These are phyloP conservation scores for Pristionchus exspectatus DNA, from an alignment of 2,888 invertebrate species.

Conservation along the genomic window DNA sequence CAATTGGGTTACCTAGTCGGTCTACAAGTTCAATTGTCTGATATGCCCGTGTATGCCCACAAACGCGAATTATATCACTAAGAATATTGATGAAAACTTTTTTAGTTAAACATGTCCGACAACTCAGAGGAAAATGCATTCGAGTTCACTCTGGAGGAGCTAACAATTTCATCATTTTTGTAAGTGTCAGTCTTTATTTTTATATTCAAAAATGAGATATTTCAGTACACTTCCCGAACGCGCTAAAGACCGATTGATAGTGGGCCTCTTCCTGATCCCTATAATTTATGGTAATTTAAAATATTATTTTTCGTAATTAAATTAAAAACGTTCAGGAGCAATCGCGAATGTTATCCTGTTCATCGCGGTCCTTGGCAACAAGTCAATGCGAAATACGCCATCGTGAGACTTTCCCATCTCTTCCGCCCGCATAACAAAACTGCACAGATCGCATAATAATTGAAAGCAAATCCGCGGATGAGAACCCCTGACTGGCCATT, in stretches of 20 bases:
- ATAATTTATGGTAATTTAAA: constrained; percentile 15
- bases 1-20: no score
- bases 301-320: no score
- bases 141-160: constrained; percentile 7
- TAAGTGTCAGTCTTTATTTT: background rate
- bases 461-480: background rate
- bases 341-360: constrained; percentile 22
- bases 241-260: background rate
- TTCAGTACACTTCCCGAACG: constrained; percentile 18
- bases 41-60: no score
- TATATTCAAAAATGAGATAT: no score
- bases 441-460: background rate
- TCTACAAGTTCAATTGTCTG: no score
- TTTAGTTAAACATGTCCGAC: background rate
- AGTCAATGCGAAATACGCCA: constrained; percentile 22
- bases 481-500: background rate
- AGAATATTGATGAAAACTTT: background rate
- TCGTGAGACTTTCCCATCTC: constrained; percentile 2
- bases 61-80: no score
- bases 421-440: background rate
- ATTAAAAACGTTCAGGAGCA: background rate
- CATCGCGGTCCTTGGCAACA: constrained; percentile 9
- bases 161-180: constrained; percentile 3
- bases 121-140: background rate
- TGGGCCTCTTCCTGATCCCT: constrained; percentile 29